Percentiles rank a stretch among this genome's conserved stretches.
phyloP scores from a whole-genome alignment of 2,113 vertebrate species.

The Toxotes chatareus region DNA sequence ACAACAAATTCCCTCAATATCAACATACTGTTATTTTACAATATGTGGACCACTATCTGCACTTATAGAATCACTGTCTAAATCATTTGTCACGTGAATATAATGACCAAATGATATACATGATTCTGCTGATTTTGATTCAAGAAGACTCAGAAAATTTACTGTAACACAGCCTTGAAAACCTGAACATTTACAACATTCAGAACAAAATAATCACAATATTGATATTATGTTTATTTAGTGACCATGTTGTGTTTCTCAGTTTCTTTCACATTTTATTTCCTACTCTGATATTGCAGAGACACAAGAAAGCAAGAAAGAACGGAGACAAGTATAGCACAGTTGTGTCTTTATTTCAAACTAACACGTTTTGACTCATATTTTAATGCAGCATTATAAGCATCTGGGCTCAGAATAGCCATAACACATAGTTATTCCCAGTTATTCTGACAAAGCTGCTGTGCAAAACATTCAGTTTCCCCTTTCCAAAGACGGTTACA shows the following conservation, averaged over 20 bases:
- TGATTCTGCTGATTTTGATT: background rate
- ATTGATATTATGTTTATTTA: background rate
- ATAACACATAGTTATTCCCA: too few relatives aligned
- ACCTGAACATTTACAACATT: background rate
- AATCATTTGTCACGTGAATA: background rate
- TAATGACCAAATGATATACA: background rate
- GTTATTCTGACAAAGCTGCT: background rate
- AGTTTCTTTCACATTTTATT: background rate
- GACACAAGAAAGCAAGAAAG: background rate
- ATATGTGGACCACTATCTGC: too few relatives aligned
- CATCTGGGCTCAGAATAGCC: background rate
- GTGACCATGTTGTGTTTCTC: background rate
- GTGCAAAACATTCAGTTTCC: background rate
- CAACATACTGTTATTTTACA: background rate
- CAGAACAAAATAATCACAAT: background rate
- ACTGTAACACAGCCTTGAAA: background rate
- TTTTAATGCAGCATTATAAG: background rate
- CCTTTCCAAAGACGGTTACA: background rate
- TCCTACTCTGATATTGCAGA: background rate
- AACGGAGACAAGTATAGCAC: background rate
- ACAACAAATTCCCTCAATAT: background rate
- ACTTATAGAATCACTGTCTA: background rate
- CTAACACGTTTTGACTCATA: background rate
- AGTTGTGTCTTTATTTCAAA: conserved; percentile 14
- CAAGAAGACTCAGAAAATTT: background rate